These are phyloP conservation scores for Zeus faber DNA, from an alignment of 2,113 vertebrate genomes.

Conservation along the genomic window DNA sequence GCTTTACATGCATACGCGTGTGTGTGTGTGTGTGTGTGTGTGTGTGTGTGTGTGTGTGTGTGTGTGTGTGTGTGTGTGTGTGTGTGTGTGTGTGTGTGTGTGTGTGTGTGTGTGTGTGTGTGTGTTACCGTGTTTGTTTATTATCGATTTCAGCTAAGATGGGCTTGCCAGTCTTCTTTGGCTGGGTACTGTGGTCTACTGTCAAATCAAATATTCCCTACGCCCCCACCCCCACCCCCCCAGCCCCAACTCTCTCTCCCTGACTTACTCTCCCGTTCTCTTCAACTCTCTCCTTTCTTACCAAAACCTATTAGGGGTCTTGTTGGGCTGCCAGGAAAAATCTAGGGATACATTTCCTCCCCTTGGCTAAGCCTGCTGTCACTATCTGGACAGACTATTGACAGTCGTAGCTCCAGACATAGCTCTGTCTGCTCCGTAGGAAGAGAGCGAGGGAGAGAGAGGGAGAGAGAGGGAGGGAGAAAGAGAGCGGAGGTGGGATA, in stretches of 20 bases:
- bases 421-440: constrained; percentile 40
- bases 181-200: constrained; percentile 22
- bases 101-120: not conserved
- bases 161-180: constrained; percentile 24
- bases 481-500: constrained; percentile 28
- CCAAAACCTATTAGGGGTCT: constrained; percentile 41
- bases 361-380: constrained; percentile 56
- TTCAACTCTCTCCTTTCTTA: constrained; percentile 5
- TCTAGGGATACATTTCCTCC: constrained; percentile 58
- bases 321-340: constrained; percentile 40
- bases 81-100: not conserved
- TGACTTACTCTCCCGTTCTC: not conserved
- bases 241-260: not conserved
- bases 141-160: constrained; percentile 35
- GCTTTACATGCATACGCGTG: no score
- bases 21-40: no score
- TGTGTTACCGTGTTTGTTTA: constrained; percentile 9
- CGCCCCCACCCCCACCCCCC: not conserved
- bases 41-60: no score
- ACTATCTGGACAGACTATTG: constrained; percentile 71
- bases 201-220: constrained; percentile 20
- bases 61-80: not conserved
- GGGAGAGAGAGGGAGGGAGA: constrained; percentile 22
- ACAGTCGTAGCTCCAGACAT: constrained; percentile 53
- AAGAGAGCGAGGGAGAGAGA: constrained; percentile 47